Percentiles rank a stretch among this genome's conserved stretches.
Evolutionary conservation across 2,888 invertebrate species (phyloP).

Genomic region (Diplazon laetatorius): DNA sequence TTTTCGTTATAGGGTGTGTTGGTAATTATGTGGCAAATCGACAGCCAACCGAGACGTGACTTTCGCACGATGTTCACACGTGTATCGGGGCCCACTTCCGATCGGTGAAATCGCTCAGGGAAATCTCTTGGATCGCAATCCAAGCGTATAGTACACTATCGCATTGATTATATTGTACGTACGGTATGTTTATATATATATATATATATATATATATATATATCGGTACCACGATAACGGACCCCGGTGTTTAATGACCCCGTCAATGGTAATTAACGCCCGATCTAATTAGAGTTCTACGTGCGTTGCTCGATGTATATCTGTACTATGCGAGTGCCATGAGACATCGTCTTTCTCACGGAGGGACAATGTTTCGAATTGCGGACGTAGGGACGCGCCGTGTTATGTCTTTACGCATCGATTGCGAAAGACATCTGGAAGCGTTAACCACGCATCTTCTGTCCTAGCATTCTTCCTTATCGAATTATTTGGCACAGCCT

Average conservation of each 20-base stretch:
- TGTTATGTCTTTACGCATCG: conserved; percentile 17
- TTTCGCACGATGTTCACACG: conserved; percentile 28
- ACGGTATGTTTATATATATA: background rate
- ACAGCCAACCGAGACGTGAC: background rate
- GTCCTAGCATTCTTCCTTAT: background rate
- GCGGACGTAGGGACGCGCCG: conserved; percentile 39
- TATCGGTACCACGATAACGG: conserved; percentile 72
- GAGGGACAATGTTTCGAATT: conserved; percentile 61
- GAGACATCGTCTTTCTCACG: conserved; percentile 59
- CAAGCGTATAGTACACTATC: conserved; percentile 50
- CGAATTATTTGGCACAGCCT: too few relatives aligned
- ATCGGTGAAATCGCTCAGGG: conserved; percentile 58
- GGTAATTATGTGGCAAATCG: background rate
- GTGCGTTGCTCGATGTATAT: conserved; percentile 49
- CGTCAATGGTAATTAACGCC: conserved; percentile 72
- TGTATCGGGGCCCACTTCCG: conserved; percentile 42
- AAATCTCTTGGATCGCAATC: conserved; percentile 71
- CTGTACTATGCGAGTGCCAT: conserved; percentile 25
- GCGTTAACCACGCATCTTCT: too few relatives aligned
- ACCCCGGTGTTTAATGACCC: conserved; percentile 69
- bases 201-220: too few relatives aligned
- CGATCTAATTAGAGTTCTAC: conserved; percentile 59
- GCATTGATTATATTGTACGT: conserved; percentile 21
- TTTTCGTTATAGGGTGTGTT: background rate
- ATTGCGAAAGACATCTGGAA: conserved; percentile 10